A percentile compares a stretch with the other conserved stretches of the same genome.
Conservation (phyloP, 2,113 vertebrate species). For the Pseudolaguvia tuberculata region DNA sequence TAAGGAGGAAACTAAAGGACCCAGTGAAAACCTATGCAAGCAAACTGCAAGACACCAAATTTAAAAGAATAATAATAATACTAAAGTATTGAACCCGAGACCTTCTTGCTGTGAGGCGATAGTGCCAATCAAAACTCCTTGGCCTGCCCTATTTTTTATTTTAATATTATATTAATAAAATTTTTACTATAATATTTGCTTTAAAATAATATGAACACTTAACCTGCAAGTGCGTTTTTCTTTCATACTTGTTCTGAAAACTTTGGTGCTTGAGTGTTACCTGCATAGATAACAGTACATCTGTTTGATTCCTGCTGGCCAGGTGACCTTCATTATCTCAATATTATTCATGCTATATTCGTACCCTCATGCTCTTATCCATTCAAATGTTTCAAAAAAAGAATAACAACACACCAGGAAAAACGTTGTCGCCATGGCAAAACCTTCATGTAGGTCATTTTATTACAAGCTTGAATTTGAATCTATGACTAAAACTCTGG, state of each 20-base stretch:
- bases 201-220: neutral
- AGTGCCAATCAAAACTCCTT: no score
- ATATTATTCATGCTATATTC: constrained; percentile 67
- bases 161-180: no score
- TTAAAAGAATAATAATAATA: no score
- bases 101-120: no score
- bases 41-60: no score
- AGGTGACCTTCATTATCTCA: constrained; percentile 64
- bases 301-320: constrained; percentile 58
- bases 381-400: constrained; percentile 37
- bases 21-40: no score
- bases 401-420: neutral
- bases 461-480: constrained; percentile 72
- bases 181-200: neutral
- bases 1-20: no score
- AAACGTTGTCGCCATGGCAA: constrained; percentile 62
- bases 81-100: no score
- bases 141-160: no score
- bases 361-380: constrained; percentile 36
- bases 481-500: constrained; percentile 64
- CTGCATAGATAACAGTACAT: constrained; percentile 59
- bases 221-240: constrained; percentile 13
- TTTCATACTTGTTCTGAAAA: constrained; percentile 49
- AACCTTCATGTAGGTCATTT: constrained; percentile 73
- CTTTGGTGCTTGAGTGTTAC: constrained; percentile 51